Conservation (phyloP, 2,113 vertebrate species). For the Bombycilla garrulus region DNA sequence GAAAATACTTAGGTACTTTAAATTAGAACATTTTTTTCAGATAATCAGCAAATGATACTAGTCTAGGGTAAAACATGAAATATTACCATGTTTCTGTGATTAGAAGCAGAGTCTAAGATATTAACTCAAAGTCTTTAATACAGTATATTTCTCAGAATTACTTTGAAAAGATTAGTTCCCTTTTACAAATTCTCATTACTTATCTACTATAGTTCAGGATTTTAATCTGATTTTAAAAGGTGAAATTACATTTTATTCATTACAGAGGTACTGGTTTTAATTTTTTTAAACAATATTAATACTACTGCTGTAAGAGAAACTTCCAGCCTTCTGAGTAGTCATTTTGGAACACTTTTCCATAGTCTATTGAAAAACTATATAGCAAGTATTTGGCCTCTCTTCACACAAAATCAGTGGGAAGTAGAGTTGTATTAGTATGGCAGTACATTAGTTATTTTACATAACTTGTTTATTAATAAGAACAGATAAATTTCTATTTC, state of each 20-base stretch:
- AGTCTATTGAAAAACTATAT: not conserved
- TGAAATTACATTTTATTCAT: constrained; percentile 20
- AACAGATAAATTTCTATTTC: not conserved
- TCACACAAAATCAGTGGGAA: not conserved
- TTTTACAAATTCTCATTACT: constrained; percentile 34
- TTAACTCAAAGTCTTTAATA: constrained; percentile 24
- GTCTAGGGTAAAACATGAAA: constrained; percentile 40
- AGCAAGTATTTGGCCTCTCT: not conserved
- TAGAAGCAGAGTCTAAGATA: constrained; percentile 40
- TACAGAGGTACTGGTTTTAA: not conserved
- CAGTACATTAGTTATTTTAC: not conserved
- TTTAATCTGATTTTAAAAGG: constrained; percentile 45
- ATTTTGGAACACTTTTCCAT: not conserved
- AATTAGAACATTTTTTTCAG: constrained; percentile 13
- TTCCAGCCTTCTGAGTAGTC: not conserved
- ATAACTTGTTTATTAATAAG: constrained; percentile 1
- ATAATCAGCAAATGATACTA: constrained; percentile 39
- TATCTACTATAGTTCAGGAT: not conserved
- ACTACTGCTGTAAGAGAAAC: not conserved
- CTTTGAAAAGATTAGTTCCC: constrained; percentile 33
- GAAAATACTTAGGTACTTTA: constrained; percentile 11
- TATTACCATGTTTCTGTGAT: constrained; percentile 9
- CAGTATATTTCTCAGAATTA: constrained; percentile 40
- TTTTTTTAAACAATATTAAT: constrained; percentile 34
- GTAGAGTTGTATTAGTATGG: not conserved